These are phyloP conservation scores for Triplophysa bombifrons DNA, from an alignment of 2,797 vertebrate species.

Conservation along the genomic window DNA sequence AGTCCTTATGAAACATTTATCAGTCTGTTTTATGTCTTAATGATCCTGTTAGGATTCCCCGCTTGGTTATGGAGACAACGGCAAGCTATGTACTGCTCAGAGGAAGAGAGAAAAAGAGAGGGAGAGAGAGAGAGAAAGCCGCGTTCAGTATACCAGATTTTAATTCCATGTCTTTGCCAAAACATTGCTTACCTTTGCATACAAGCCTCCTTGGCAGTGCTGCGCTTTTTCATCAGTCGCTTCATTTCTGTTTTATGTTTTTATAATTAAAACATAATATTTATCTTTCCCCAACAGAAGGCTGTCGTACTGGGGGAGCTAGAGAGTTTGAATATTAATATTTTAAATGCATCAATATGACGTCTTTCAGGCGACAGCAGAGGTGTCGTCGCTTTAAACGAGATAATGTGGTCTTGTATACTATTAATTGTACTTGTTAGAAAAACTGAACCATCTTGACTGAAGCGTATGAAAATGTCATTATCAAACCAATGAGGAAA, in stretches of 20 bases:
- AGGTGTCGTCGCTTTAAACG: slow-evolving; percentile 69
- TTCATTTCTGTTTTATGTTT: slow-evolving; percentile 83
- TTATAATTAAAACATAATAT: slow-evolving; percentile 89
- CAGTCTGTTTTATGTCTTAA: slow-evolving; percentile 82
- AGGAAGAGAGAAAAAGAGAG: slow-evolving; percentile 53
- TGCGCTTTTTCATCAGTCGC: slow-evolving; percentile 51
- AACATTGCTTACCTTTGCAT: slow-evolving; percentile 76
- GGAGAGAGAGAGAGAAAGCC: slow-evolving; percentile 62
- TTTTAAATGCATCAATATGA: slow-evolving; percentile 82
- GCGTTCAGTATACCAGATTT: slow-evolving; percentile 71
- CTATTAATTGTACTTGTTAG: slow-evolving; percentile 63
- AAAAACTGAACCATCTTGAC: slow-evolving; percentile 28
- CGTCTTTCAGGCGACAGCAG: slow-evolving; percentile 69
- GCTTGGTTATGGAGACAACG: slow-evolving; percentile 74
- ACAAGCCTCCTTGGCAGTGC: slow-evolving; percentile 67
- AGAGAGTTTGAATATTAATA: slow-evolving; percentile 85
- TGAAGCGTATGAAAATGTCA: slow-evolving; percentile 29
- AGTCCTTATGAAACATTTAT: slow-evolving; percentile 84
- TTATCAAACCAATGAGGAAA: neutral
- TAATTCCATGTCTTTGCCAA: slow-evolving; percentile 75
- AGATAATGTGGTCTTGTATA: slow-evolving; percentile 58
- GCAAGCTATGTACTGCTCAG: slow-evolving; percentile 53
- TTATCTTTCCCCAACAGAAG: slow-evolving; percentile 86
- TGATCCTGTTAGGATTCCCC: slow-evolving; percentile 81
- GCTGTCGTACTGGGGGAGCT: slow-evolving; percentile 81